Conservation (phyloP, 2,888 invertebrate genomes). For the Neocrepidodera transversa region DNA sequence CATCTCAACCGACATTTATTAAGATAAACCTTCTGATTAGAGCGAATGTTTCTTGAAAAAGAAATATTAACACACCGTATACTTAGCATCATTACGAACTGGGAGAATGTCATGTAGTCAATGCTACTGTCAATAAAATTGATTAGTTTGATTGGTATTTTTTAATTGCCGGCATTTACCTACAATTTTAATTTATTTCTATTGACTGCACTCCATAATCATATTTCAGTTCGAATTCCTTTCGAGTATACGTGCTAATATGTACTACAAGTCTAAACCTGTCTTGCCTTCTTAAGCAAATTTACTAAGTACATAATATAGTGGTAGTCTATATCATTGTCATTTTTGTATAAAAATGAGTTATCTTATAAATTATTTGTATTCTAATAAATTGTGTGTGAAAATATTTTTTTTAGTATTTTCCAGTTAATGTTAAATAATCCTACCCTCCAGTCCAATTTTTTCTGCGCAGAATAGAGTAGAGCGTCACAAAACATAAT, state of each 20-base stretch:
- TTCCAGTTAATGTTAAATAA: no score
- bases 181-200: slow-evolving; percentile 22
- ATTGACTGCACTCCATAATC: slow-evolving; percentile 13
- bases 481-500: no score
- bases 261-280: neutral
- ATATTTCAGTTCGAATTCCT: slow-evolving; percentile 15
- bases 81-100: slow-evolving; percentile 12
- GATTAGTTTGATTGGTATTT: slow-evolving; percentile 31
- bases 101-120: slow-evolving; percentile 23
- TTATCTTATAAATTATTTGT: no score
- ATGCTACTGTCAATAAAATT: slow-evolving; percentile 21
- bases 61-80: neutral
- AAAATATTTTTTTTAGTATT: no score
- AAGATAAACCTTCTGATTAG: slow-evolving; percentile 14
- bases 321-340: no score
- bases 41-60: slow-evolving; percentile 6
- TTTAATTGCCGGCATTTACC: slow-evolving; percentile 28
- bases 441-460: no score
- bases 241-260: slow-evolving; percentile 5
- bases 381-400: no score
- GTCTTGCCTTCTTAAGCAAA: slow-evolving; percentile 38
- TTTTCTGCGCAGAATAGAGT: no score
- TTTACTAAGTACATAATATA: slow-evolving; percentile 1
- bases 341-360: no score
- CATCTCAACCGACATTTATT: slow-evolving; percentile 1